Evolutionary conservation across 2,797 vertebrate genomes (phyloP).

Genomic region (Somateria mollissima): DNA sequence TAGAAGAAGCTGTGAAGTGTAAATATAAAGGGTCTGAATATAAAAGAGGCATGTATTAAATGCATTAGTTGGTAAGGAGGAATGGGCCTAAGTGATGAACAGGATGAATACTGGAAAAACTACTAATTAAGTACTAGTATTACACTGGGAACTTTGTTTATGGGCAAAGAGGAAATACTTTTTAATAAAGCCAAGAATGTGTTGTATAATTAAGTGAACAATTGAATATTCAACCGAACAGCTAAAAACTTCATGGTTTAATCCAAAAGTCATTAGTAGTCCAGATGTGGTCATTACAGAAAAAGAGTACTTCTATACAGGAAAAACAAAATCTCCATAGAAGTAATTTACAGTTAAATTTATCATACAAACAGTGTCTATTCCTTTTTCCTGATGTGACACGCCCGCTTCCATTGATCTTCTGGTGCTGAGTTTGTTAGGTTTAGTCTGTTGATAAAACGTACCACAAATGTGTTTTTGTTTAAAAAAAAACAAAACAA

Average conservation of each 20-base stretch:
- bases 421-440: neutral
- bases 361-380: rapidly evolving
- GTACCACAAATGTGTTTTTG: rapidly evolving
- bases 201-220: neutral
- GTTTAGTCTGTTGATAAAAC: neutral
- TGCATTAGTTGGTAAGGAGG: neutral
- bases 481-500: neutral
- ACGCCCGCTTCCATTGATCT: neutral
- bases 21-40: neutral
- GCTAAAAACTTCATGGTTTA: neutral
- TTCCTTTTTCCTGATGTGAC: neutral
- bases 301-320: neutral
- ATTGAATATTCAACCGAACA: neutral
- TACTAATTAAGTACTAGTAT: neutral
- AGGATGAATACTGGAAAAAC: neutral
- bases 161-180: neutral
- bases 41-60: neutral
- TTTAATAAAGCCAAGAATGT: neutral
- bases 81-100: neutral
- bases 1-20: neutral
- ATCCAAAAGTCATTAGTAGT: neutral
- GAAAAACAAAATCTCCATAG: neutral
- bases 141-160: neutral
- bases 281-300: neutral
- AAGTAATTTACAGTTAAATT: neutral